phyloP scores from a whole-genome alignment of 2,113 vertebrate genomes.

The Cottus gobio region DNA sequence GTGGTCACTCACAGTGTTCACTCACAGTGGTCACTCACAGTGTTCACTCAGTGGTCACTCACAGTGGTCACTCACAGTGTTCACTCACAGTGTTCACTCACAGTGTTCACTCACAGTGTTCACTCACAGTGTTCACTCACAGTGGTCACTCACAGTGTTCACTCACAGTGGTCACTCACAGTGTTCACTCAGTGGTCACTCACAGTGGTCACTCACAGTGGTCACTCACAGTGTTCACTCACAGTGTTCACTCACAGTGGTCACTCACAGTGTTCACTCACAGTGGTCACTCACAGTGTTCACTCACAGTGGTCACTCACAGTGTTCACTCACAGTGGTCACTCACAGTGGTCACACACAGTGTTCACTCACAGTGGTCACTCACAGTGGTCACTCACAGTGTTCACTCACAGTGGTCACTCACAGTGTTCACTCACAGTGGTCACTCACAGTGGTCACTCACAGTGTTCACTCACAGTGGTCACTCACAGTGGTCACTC shows the following conservation, averaged over 20 bases:
- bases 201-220: no score
- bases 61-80: no score
- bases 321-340: conserved; percentile 31
- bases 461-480: conserved; percentile 31
- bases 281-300: conserved; percentile 5
- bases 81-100: conserved; percentile 40
- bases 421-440: conserved; percentile 42
- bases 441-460: no score
- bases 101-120: conserved; percentile 35
- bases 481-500: conserved; percentile 36
- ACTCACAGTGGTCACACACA: no score
- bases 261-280: conserved; percentile 38
- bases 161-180: conserved; percentile 35
- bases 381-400: conserved; percentile 29
- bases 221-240: conserved; percentile 42
- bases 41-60: no score
- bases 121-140: conserved; percentile 38
- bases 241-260: conserved; percentile 31
- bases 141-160: conserved; percentile 7
- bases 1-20: conserved; percentile 37
- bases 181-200: conserved; percentile 44
- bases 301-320: conserved; percentile 41
- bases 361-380: conserved; percentile 35
- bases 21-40: conserved; percentile 29
- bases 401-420: conserved; percentile 31